phyloP scores from a whole-genome alignment of 2,888 invertebrate genomes.

The Tupiocoris notatus region DNA sequence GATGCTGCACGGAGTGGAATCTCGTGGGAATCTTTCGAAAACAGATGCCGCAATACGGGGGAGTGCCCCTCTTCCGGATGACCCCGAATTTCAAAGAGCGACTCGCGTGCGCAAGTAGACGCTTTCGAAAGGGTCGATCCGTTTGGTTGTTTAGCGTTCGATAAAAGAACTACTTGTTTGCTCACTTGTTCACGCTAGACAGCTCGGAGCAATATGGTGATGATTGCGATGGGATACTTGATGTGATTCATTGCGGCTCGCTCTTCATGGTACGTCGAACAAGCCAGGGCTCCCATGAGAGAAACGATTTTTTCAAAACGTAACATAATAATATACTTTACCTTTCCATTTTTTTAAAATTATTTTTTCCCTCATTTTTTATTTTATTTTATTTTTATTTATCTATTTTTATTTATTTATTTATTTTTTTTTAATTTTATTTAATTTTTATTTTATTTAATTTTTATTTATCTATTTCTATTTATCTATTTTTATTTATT shows the following conservation, averaged over 20 bases:
- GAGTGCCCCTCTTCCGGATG: neutral
- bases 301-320: no score
- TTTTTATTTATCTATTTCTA: no score
- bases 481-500: no score
- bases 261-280: neutral
- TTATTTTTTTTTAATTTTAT: no score
- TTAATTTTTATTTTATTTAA: no score
- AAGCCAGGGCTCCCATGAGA: neutral
- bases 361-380: no score
- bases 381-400: no score
- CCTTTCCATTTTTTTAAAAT: no score
- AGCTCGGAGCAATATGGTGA: neutral
- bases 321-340: no score
- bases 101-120: neutral
- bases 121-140: neutral
- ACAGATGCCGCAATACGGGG: neutral
- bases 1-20: neutral
- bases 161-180: neutral
- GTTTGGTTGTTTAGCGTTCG: neutral
- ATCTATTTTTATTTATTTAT: no score
- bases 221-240: neutral
- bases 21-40: neutral
- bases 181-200: neutral
- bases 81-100: neutral
- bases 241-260: neutral